Conservation (phyloP, 2,888 invertebrate genomes). For the Drosophila anomalata region DNA sequence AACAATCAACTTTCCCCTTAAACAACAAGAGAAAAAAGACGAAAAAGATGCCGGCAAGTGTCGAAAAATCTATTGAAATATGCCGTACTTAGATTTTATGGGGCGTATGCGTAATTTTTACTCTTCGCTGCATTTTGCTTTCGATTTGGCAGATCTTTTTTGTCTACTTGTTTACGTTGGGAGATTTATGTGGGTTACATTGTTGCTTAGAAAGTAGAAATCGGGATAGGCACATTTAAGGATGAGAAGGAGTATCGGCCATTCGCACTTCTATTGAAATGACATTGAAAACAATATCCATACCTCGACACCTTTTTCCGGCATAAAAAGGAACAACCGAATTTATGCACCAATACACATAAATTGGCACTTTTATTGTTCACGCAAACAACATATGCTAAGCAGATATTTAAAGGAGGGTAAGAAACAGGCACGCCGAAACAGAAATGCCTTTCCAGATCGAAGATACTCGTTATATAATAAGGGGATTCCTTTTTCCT, state of each 20-base stretch:
- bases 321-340: conserved; percentile 31
- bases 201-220: conserved; percentile 35
- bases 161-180: conserved; percentile 22
- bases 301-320: conserved; percentile 57
- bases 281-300: conserved; percentile 47
- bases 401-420: conserved; percentile 45
- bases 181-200: conserved; percentile 68
- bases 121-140: conserved; percentile 74
- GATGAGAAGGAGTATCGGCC: conserved; percentile 8
- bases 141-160: conserved; percentile 40
- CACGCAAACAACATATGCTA: conserved; percentile 59
- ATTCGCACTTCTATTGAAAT: conserved; percentile 33
- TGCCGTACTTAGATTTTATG: conserved; percentile 78
- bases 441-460: neutral
- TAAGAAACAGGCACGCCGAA: neutral
- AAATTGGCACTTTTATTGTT: conserved; percentile 67
- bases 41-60: conserved; percentile 49
- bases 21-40: conserved; percentile 3
- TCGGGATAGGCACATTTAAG: conserved; percentile 1
- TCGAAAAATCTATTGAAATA: conserved; percentile 78
- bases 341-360: conserved; percentile 70
- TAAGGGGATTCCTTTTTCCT: too few relatives aligned
- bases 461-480: neutral
- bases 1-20: conserved; percentile 43
- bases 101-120: conserved; percentile 78